Evolutionary conservation across 2,797 vertebrate species (phyloP).

Genomic region (Ataeniobius toweri): DNA sequence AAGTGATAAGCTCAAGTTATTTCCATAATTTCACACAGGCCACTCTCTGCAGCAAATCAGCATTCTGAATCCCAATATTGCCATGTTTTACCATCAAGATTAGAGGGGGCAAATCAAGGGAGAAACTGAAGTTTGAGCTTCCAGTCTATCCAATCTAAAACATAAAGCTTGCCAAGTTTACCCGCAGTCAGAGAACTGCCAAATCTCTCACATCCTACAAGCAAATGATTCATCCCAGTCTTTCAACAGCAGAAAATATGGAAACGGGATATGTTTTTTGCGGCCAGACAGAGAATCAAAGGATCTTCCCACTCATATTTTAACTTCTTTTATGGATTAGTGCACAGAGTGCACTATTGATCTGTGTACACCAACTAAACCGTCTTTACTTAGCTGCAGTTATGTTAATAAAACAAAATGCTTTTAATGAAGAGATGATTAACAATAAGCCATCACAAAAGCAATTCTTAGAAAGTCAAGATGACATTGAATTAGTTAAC

Average conservation of each 20-base stretch:
- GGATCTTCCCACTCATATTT: slow-evolving; percentile 62
- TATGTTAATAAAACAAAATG: slow-evolving; percentile 1
- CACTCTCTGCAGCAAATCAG: slow-evolving; percentile 29
- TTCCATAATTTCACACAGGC: slow-evolving; percentile 46
- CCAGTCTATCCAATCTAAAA: slow-evolving; percentile 49
- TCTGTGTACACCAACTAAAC: slow-evolving; percentile 38
- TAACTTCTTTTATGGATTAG: slow-evolving; percentile 49
- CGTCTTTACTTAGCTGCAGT: slow-evolving; percentile 29
- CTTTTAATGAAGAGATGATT: slow-evolving; percentile 1
- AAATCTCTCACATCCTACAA: slow-evolving; percentile 65
- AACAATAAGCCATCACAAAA: slow-evolving; percentile 1
- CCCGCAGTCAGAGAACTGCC: slow-evolving; percentile 61
- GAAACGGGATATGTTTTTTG: slow-evolving; percentile 57
- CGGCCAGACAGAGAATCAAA: slow-evolving; percentile 74
- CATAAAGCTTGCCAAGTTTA: slow-evolving; percentile 64
- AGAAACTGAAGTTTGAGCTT: slow-evolving; percentile 43
- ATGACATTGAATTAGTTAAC: slow-evolving; percentile 2
- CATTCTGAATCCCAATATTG: slow-evolving; percentile 46
- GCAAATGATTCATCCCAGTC: slow-evolving; percentile 63
- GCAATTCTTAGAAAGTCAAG: not conserved
- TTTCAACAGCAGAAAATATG: slow-evolving; percentile 56
- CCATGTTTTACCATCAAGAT: slow-evolving; percentile 60
- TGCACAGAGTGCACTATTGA: slow-evolving; percentile 52
- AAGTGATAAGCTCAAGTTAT: slow-evolving; percentile 51
- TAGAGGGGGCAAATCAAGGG: slow-evolving; percentile 36